Base-by-base conservation (phyloP, 92 coral and sea anemone species). In the Bergia puertoricense region DNA sequence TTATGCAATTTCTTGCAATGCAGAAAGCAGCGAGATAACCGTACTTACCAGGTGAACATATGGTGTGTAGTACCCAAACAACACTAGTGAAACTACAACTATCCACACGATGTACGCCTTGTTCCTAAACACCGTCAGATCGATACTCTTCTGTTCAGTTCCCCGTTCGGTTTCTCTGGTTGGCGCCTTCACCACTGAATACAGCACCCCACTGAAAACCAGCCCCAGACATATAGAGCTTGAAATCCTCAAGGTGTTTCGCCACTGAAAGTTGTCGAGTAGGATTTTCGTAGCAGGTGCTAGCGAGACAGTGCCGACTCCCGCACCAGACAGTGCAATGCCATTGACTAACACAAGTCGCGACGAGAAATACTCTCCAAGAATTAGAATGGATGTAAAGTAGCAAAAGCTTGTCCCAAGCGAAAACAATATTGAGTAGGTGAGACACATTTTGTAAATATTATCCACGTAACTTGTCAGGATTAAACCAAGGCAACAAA, bases 251-350 rank as follows among this genome's bases (percentile, higher is more conserved):
- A 96, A 56, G 5, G 98, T 90, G 22, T 82, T 85, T 16, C 95
- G 90, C 98, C 98, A 96, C 56, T 88, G 39, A 62, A 78, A 93
- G 37, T 40, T 88, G 69, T 92, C 94, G 76, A 96, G 88, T 82
- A 96, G 86, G 44, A 89, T 67, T 45, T 88, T 91, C 50, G 93
- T 91, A 2, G 93, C 85, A 22, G 96, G 98, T 20, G 95, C 88
- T 86, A 94, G 91, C 45, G 92, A 86, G 39, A 96, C 54, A 22
- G 95, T 92, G 78, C 98, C 98, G 62, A 93, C 93, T 48, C 98
- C 98, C 20, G 95, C 94, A 56, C 98, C 98, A 71, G 98, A 90
- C 11, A 95, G 83, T n/a, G 93, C 94, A 14, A 96, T 86, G 6
- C 98, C 98, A 90, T 93, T 94, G 51, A 98, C 92, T 3, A 96